Evolutionary conservation across 2,888 invertebrate genomes (phyloP), one percentile per base, ranked within the genome.

Genomic region (Odontocerum albicorne): DNA sequence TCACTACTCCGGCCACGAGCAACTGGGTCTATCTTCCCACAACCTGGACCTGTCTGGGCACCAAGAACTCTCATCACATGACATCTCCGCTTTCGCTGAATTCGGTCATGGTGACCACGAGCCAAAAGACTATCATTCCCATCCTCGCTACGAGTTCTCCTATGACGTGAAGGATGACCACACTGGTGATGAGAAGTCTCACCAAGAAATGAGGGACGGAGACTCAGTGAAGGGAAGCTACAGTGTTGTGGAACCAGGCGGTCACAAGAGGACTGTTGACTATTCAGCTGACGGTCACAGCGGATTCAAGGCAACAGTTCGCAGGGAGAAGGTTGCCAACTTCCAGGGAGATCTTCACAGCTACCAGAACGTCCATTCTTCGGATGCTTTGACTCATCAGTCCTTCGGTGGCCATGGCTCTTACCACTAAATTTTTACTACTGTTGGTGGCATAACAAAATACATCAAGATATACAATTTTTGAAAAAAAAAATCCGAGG

Each of bases 191-290:
- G 57, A 57, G 32, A 60, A 60, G 47, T 39, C 42, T 19, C 60
- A 60, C 27, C 55, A 57, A 33, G 60, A 60, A 33, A 38, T 47
- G 15, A 51, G 60, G 16, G 58, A 60, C 19, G 60, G 60, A 31
- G 60, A 55, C 36, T 22, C 45, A 4, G 60, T 60, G n/a, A 17
- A 36, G 2, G 60, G 60, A 21, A 53, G 53, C 27, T 60, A 60
- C 45, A 32, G 47, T 7, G 43, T 60, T 2, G 58, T 60, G 1
- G 60, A 60, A 31, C 55, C 60, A 12, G 60, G 58, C 39, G 60
- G 60, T 21, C 60, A 60, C 58, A 60, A 55, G 49, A 47, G 60
- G n/a, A 60, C 50, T 8, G 60, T 60, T 6, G 60, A 60, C 35
- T 60, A 60, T 35, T 55, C 60, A 3, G 60, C 57, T 46, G 60